phyloP scores from a whole-genome alignment of 1,140 invertebrate species.

The Camponotus floridanus region DNA sequence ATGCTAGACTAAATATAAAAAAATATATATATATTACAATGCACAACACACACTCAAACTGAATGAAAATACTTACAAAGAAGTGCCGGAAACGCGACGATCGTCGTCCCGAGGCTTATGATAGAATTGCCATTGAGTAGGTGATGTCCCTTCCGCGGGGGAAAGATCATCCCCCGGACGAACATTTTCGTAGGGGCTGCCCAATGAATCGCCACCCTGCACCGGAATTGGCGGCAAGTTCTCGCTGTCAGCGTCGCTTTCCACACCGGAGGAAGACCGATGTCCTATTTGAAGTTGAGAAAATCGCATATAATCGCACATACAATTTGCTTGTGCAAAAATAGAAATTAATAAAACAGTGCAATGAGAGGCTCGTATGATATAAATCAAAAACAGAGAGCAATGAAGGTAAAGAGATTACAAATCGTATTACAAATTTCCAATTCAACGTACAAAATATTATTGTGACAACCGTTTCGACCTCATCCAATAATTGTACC shows the following conservation, averaged over 20 bases:
- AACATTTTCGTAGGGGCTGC: conserved; percentile 90
- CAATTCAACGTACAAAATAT: too few relatives aligned
- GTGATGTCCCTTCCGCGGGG: conserved; percentile 86
- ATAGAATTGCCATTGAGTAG: conserved; percentile 88
- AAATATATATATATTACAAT: conserved; percentile 65
- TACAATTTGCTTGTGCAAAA: background rate
- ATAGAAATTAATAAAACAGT: background rate
- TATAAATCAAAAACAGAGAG: too few relatives aligned
- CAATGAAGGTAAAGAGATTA: too few relatives aligned
- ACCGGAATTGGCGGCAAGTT: conserved; percentile 88
- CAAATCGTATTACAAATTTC: too few relatives aligned
- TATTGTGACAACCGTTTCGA: too few relatives aligned
- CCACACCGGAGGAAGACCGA: conserved; percentile 84
- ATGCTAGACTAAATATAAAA: background rate
- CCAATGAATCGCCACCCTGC: conserved; percentile 87
- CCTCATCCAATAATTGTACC: too few relatives aligned
- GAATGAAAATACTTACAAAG: conserved; percentile 86
- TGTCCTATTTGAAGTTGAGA: conserved; percentile 75
- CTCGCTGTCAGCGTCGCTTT: conserved; percentile 87
- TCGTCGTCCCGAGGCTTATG: conserved; percentile 87
- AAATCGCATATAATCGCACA: conserved; percentile 1
- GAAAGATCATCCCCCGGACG: conserved; percentile 86
- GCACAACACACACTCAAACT: conserved; percentile 32
- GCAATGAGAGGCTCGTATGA: too few relatives aligned
- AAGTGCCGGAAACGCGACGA: conserved; percentile 87